Evolutionary conservation across 2,888 invertebrate genomes (phyloP).

Genomic region (Lordiphosa andalusiaca): DNA sequence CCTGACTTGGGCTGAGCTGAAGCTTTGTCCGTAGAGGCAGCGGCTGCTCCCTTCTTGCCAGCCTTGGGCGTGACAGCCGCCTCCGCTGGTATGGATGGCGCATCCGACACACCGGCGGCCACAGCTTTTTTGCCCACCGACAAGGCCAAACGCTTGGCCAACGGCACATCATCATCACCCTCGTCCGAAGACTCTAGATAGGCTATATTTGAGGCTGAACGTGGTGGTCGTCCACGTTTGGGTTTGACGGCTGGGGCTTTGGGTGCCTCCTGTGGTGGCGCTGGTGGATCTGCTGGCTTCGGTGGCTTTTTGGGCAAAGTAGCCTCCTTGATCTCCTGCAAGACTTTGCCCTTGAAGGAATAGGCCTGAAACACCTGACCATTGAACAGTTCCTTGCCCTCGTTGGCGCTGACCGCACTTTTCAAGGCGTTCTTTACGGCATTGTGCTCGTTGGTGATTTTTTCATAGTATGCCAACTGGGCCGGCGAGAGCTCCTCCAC

Average conservation of each 20-base stretch:
- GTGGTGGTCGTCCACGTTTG: constrained; percentile 59
- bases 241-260: constrained; percentile 9
- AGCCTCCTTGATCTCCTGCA: constrained; percentile 77
- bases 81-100: constrained; percentile 8
- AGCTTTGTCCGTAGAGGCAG: constrained; percentile 47
- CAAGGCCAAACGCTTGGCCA: constrained; percentile 80
- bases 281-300: constrained; percentile 58
- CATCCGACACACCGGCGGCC: constrained; percentile 21
- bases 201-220: constrained; percentile 68
- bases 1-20: constrained; percentile 51
- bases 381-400: constrained; percentile 85
- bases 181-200: constrained; percentile 80
- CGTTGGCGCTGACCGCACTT: constrained; percentile 79
- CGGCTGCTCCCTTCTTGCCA: constrained; percentile 35
- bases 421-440: constrained; percentile 84
- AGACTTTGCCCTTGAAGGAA: constrained; percentile 82
- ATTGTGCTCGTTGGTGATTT: constrained; percentile 85
- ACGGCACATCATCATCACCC: constrained; percentile 80
- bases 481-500: constrained; percentile 86
- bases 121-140: constrained; percentile 56
- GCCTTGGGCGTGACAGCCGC: constrained; percentile 19
- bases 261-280: constrained; percentile 23
- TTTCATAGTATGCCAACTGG: constrained; percentile 84
- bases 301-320: constrained; percentile 76
- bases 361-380: constrained; percentile 85